Evolutionary conservation across 2,113 vertebrate genomes (phyloP), one percentile per base, ranked within the genome.

Genomic region (Poeciliopsis occidentalis): DNA sequence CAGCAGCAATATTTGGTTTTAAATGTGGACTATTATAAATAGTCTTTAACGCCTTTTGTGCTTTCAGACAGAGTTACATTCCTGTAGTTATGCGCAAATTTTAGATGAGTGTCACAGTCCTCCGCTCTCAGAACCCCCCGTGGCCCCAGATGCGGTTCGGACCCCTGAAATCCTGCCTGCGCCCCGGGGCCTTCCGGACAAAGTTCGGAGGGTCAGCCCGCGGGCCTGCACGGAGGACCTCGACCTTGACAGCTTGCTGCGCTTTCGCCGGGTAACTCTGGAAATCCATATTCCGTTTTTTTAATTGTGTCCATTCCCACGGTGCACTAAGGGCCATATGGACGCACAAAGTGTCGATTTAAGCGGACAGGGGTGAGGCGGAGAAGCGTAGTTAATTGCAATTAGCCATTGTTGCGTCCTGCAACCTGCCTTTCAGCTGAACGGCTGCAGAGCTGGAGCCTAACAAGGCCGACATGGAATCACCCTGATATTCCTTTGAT

Each of bases 251-350:
- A 94, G 93, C 93, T 93, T 94, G 93, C 81, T 84, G 89, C 26
- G 87, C 87, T 91, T 90, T 93, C 86, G 37, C 82, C 80, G 76
- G 68, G 75, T 81, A 92, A 91, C 91, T 88, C 79, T 84, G 93
- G 87, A 93, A 93, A 93, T 90, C 91, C 92, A 94, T 95, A 94
- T 94, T 94, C 92, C 80, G 87, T 85, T 80, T 86, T 37, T 91
- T 94, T 94, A 94, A 94, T 94, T 93, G 92, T 92, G 86, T 87
- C 86, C 83, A 94, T 95, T 94, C 93, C 93, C 94, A 95, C 94
- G 94, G 89, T 94, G 76, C 88, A 88, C 89, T 68, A 60, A 71
- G 80, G 91, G 88, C 89, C 91, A 93, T 92, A 92, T 93, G 92
- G 92, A 92, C 87, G 76, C 88, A 89, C 88, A 91, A 88, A 92